These are phyloP conservation scores for Dromaius novaehollandiae DNA, from an alignment of 2,113 vertebrate species.

Conservation along the genomic window DNA sequence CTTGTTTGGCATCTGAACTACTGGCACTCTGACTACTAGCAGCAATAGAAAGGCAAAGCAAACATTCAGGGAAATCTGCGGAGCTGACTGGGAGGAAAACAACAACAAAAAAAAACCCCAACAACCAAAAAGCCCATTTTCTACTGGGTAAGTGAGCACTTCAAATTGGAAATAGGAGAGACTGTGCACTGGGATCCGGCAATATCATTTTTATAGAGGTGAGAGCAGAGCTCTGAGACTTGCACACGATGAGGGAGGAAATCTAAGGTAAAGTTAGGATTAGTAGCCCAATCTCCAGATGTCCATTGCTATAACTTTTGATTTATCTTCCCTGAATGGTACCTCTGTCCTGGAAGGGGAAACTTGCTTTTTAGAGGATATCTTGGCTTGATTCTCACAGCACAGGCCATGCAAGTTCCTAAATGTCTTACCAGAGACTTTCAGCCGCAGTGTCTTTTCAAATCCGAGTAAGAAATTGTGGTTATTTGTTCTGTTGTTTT, in stretches of 20 bases:
- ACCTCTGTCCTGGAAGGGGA: not conserved
- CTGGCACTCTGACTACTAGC: not conserved
- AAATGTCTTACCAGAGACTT: not conserved
- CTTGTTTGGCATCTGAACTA: not conserved
- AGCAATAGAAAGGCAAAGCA: not conserved
- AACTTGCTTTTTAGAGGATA: not conserved
- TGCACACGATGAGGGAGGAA: not conserved
- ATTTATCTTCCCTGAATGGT: not conserved
- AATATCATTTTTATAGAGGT: accelerated
- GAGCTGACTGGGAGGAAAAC: not conserved
- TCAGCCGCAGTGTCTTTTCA: not conserved
- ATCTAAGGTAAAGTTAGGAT: not conserved
- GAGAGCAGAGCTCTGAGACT: not conserved
- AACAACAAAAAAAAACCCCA: too few species aligned
- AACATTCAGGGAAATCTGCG: not conserved
- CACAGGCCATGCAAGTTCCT: not conserved
- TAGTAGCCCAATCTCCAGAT: not conserved
- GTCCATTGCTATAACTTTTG: not conserved
- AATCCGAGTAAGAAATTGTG: not conserved
- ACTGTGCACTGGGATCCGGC: accelerated
- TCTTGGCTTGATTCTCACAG: not conserved
- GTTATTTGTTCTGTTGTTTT: not conserved
- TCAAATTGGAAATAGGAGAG: not conserved
- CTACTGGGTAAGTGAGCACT: not conserved
- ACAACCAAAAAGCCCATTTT: not conserved